These are phyloP conservation scores for Leptatherina wallacei DNA, from an alignment of 2,797 vertebrate species.

Conservation along the genomic window DNA sequence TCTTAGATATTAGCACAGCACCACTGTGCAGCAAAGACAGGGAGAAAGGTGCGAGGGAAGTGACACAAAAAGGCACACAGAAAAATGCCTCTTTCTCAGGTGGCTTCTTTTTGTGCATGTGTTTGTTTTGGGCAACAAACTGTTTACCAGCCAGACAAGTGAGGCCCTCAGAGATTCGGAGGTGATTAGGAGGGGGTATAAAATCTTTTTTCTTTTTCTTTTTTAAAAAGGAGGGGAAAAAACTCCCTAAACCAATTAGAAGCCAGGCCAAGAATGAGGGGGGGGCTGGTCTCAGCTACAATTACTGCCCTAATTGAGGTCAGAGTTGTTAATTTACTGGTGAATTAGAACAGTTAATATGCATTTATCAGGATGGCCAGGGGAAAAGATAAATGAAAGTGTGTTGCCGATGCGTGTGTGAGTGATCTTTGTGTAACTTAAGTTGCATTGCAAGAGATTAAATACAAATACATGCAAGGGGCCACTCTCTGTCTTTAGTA, in stretches of 20 bases:
- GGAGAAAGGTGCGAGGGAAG: constrained; percentile 25
- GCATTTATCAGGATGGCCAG: constrained; percentile 84
- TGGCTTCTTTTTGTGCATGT: constrained; percentile 25
- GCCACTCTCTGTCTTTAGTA: constrained; percentile 60
- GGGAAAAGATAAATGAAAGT: constrained; percentile 76
- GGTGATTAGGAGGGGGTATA: background rate
- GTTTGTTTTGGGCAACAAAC: constrained; percentile 44
- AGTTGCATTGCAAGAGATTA: constrained; percentile 70
- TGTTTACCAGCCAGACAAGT: constrained; percentile 34
- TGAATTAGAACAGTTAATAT: constrained; percentile 88
- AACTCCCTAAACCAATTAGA: constrained; percentile 81
- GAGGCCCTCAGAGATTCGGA: constrained; percentile 18
- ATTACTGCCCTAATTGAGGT: constrained; percentile 86
- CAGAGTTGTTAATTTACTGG: constrained; percentile 87
- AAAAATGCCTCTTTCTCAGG: constrained; percentile 28
- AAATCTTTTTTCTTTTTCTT: background rate
- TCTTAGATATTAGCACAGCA: constrained; percentile 36
- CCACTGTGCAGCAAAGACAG: constrained; percentile 40
- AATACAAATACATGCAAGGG: constrained; percentile 69
- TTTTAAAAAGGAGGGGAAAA: constrained; percentile 28
- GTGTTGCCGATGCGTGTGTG: constrained; percentile 24
- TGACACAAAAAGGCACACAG: background rate
- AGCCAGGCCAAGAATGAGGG: constrained; percentile 40
- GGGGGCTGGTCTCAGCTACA: constrained; percentile 74
- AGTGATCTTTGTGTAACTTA: constrained; percentile 54